Evolutionary conservation across 2,888 invertebrate species (phyloP).

Genomic region (Pollenia labialis): DNA sequence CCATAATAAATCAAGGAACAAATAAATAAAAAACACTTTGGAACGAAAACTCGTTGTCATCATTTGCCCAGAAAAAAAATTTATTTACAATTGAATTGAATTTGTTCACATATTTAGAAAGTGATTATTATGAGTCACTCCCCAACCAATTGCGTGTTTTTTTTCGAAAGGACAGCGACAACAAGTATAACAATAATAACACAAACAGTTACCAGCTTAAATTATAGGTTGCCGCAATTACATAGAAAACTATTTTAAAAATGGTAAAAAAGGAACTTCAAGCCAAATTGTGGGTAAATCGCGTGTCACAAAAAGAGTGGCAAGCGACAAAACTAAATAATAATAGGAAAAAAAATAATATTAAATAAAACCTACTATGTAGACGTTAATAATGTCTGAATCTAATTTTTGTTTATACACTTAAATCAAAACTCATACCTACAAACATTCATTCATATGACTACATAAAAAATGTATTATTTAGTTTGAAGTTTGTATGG

Average conservation of each 20-base stretch:
- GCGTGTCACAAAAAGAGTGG: slow-evolving; percentile 35
- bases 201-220: background rate
- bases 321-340: slow-evolving; percentile 24
- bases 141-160: slow-evolving; percentile 34
- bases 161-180: background rate
- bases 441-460: background rate
- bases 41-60: slow-evolving; percentile 27
- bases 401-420: slow-evolving; percentile 35
- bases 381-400: slow-evolving; percentile 52
- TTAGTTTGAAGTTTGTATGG: background rate
- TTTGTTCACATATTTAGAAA: slow-evolving; percentile 53
- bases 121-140: slow-evolving; percentile 53
- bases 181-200: background rate
- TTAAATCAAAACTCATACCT: background rate
- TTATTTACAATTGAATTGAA: slow-evolving; percentile 52
- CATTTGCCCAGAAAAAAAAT: slow-evolving; percentile 14
- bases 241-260: slow-evolving; percentile 1
- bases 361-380: slow-evolving; percentile 1
- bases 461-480: background rate
- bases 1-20: background rate
- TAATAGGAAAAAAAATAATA: background rate
- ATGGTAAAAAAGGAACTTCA: slow-evolving; percentile 13
- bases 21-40: slow-evolving; percentile 36
- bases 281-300: slow-evolving; percentile 24
- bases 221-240: slow-evolving; percentile 47